phyloP scores from a whole-genome alignment of 1,140 invertebrate species.

The Hylaeus volcanicus region DNA sequence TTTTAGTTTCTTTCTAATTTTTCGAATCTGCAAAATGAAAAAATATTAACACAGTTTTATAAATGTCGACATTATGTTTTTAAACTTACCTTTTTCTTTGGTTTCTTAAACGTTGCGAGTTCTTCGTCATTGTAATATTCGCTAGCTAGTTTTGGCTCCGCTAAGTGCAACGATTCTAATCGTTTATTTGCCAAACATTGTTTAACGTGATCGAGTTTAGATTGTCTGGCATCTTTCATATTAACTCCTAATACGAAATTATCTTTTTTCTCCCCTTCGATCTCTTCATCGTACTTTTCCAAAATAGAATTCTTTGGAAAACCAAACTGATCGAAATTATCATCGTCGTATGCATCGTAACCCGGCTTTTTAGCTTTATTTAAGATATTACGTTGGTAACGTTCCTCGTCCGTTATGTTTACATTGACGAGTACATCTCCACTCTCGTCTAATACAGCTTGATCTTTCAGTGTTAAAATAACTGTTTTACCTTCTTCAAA shows the following conservation, averaged over 20 bases:
- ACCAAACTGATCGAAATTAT: slow-evolving; percentile 91
- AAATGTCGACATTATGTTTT: not conserved
- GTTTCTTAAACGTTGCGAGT: slow-evolving; percentile 93
- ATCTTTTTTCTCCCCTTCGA: slow-evolving; percentile 89
- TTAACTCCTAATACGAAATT: slow-evolving; percentile 90
- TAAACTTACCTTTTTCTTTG: slow-evolving; percentile 90
- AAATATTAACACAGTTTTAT: not conserved
- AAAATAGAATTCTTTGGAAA: slow-evolving; percentile 86
- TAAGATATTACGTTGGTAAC: slow-evolving; percentile 92
- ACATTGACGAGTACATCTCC: slow-evolving; percentile 97
- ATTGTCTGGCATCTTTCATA: slow-evolving; percentile 77
- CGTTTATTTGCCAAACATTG: slow-evolving; percentile 85
- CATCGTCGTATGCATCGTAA: slow-evolving; percentile 94
- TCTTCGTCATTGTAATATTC: slow-evolving; percentile 95
- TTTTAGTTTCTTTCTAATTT: slow-evolving; percentile 80
- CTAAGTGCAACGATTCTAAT: slow-evolving; percentile 86
- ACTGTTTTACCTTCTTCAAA: slow-evolving; percentile 92
- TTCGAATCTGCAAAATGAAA: slow-evolving; percentile 69
- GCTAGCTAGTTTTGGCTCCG: slow-evolving; percentile 87
- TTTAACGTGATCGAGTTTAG: slow-evolving; percentile 81
- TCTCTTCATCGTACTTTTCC: slow-evolving; percentile 97
- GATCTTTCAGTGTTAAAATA: slow-evolving; percentile 97
- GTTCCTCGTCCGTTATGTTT: slow-evolving; percentile 96
- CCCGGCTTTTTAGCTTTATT: slow-evolving; percentile 91
- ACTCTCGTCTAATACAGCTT: slow-evolving; percentile 92